Evolutionary conservation across 2,113 vertebrate species (phyloP), one percentile per base, ranked within the genome.

Genomic region (Pterocles orientalis): DNA sequence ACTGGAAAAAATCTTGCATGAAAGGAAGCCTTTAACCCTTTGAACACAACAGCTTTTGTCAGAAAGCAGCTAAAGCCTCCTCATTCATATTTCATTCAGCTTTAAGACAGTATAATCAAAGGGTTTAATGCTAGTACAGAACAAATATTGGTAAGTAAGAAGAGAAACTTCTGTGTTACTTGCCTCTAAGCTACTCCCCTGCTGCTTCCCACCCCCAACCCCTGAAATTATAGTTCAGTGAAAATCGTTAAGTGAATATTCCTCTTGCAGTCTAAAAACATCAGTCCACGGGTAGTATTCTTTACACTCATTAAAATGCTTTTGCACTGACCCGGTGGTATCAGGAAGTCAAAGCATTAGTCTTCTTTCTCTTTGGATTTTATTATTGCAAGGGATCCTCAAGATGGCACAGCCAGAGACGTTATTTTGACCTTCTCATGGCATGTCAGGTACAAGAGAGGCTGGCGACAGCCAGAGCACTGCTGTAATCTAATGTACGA

Each of bases 1-100:
- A 94, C 88, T 54, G n/a, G 68, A 69, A 76, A 92, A 34, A 58
- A 51, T 11, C 41, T 43, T 76, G 24, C 36, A 66, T 29, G 43
- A 90, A 86, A 93, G 77, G 24, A 96, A 88, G 56, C 56, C 68
- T 78, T 58, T 69, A 92, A 91, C 58, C 61, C 65, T 92, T 87
- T 69, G 79, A 94, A 53, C 21, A 60, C 48, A 88, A 88, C n/a
- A 91, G 24, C 45, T 86, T 96, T 75, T 82, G 43, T 71, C 57
- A 91, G 36, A 82, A 90, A 85, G 75, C 41, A 71, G 58, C 33
- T 94, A 65, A 88, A 91, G 62, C 77, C 47, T 87, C n/a, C 54
- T 72, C 41, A 75, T 70, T 76, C n/a, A 31, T 53, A 82, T 70
- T 88, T 69, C 75, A 66, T 72, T 91, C 19, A 69, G 47, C 57